Percentiles rank a stretch among this genome's conserved stretches.
Conservation (phyloP, 1,140 invertebrate genomes). For the Heliothis virescens region DNA sequence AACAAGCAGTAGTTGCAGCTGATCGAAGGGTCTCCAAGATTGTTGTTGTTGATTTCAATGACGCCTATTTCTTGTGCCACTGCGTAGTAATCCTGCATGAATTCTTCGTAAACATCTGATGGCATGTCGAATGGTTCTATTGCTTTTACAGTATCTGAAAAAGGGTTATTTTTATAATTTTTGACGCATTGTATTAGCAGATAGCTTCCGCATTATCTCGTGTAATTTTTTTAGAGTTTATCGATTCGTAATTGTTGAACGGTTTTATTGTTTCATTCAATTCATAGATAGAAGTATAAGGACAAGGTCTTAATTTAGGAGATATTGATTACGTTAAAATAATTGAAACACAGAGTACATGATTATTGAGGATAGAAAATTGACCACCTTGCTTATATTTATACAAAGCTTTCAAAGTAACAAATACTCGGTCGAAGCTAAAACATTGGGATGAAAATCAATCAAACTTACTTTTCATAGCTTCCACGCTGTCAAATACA, state of each 20-base stretch:
- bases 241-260: too few relatives aligned
- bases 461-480: slow-evolving; percentile 44
- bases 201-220: too few relatives aligned
- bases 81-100: slow-evolving; percentile 39
- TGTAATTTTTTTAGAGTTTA: too few relatives aligned
- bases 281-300: too few relatives aligned
- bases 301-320: too few relatives aligned
- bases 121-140: slow-evolving; percentile 46
- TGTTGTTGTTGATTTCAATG: slow-evolving; percentile 38
- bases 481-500: slow-evolving; percentile 35
- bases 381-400: too few relatives aligned
- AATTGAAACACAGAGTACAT: too few relatives aligned
- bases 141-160: slow-evolving; percentile 42
- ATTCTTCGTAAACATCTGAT: slow-evolving; percentile 29
- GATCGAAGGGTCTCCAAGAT: slow-evolving; percentile 2
- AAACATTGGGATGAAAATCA: background rate
- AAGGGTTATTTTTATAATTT: background rate
- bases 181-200: too few relatives aligned
- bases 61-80: slow-evolving; percentile 23
- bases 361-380: too few relatives aligned
- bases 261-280: too few relatives aligned
- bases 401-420: background rate
- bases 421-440: background rate
- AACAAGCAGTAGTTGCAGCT: slow-evolving; percentile 5
- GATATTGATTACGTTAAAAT: too few relatives aligned